Base-by-base conservation (phyloP, 2,888 invertebrate species). In the Tridacna crocea region DNA sequence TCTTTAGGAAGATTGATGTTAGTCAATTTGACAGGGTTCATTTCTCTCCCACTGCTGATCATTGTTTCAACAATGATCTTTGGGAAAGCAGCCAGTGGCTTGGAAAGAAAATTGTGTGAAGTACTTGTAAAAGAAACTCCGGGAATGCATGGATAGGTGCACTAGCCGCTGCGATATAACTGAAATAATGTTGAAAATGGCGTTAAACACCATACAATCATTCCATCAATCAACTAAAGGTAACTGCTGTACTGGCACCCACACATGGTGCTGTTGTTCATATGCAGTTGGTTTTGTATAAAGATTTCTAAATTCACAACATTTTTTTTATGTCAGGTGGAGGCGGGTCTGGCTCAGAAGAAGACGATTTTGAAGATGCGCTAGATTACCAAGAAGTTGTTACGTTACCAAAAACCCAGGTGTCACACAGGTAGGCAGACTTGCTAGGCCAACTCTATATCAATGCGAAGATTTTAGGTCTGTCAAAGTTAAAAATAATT, bases 301-400 rank as follows among this genome's bases (percentile, higher is more conserved):
- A 51, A 13, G 11, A 51, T n/a, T n/a, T n/a, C n/a, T n/a, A n/a
- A n/a, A n/a, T n/a, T n/a, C n/a, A n/a, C n/a, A n/a, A n/a, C n/a
- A n/a, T n/a, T n/a, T 36, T 36, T 2, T 36, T 36, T 36, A 36
- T 36, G 36, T 36, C 74, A 74, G 74, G 74, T 60, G 82, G 74
- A 75, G 76, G 79, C n/a, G 83, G 75, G 26, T 83, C 85, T 15
- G 88, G 89, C 0, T 92, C 92, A 24, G 92, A 92, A 58, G 93
- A 93, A 60, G 93, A 92, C 72, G 93, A 94, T 76, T 94, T 94
- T 88, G 91, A 90, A 83, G 94, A 94, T 88, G 94, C 94, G 22
- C 85, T 92, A 27, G 93, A 93, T 80, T 93, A 93, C 68, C 92
- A 91, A 65, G 90, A 91, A 66, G 91, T 89, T 19, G 92, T 93